Evolutionary conservation across 1,140 invertebrate genomes (phyloP).

Genomic region (Radopholus similis): DNA sequence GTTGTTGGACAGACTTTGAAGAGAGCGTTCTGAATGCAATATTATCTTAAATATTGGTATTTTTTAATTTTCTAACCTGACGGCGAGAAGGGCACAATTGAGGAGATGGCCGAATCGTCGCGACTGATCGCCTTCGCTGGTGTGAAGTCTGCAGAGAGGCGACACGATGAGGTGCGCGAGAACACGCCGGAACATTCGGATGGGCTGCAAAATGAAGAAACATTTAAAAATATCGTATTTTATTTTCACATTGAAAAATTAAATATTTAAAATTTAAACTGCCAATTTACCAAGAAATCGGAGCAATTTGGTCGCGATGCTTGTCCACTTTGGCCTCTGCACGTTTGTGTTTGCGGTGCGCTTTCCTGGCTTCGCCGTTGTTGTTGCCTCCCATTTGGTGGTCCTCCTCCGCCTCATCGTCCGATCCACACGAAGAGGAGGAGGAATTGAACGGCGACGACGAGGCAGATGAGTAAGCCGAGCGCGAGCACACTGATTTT

Average conservation of each 20-base stretch:
- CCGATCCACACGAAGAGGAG: too few species aligned
- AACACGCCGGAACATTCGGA: background rate
- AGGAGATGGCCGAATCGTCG: background rate
- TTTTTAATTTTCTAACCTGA: background rate
- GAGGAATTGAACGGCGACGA: too few species aligned
- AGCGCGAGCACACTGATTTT: too few species aligned
- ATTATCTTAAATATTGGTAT: background rate
- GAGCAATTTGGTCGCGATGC: too few species aligned
- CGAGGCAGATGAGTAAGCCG: too few species aligned
- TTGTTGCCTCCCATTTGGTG: too few species aligned
- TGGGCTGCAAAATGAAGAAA: background rate
- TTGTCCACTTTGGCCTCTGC: too few species aligned
- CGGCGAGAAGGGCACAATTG: conserved; percentile 1
- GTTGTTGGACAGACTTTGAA: background rate
- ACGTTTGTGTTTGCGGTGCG: too few species aligned
- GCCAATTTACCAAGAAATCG: too few species aligned
- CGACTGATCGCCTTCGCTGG: background rate
- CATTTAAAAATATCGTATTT: background rate
- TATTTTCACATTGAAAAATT: background rate
- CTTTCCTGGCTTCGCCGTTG: too few species aligned
- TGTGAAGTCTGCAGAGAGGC: background rate
- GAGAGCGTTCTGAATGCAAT: background rate
- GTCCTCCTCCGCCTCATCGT: too few species aligned
- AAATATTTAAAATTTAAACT: too few species aligned
- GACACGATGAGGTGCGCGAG: background rate